Evolutionary conservation across 2,113 vertebrate species (phyloP), one percentile per base, ranked within the genome.

Genomic region (Python bivittatus): DNA sequence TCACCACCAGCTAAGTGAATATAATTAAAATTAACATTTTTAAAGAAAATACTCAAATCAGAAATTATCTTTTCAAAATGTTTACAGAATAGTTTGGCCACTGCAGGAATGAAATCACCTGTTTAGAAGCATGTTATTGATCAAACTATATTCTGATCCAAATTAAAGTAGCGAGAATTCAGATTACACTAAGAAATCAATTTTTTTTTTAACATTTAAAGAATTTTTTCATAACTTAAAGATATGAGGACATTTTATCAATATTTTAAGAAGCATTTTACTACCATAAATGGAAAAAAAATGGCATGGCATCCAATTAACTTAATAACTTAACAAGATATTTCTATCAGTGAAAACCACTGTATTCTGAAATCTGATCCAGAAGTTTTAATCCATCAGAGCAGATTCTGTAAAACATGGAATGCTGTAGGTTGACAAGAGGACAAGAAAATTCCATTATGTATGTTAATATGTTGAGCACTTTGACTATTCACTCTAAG

Each of bases 1-100:
- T 1, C 5, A 88, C 4, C 72, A 7, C 2, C 29, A 48, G 54
- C 22, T 79, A 92, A 15, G 27, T 85, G 57, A 86, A 38, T 12
- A 52, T 87, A 54, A 2, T 27, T 83, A 64, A 57, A 56, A 0
- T 0, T 61, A 0, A 48, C 0, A 0, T 33, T 33, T 4, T 38
- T 56, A 12, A 84, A 83, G 3, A 91, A 1, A 88, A 29, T 29
- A 29, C 86, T 89, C 2, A 48, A 89, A 91, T 89, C 84, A 57
- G 23, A 29, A 27, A 52, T 13, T 2, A 20, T 88, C 8, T 25
- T 72, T 79, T 33, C 87, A 91, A 95, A 92, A 88, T 2, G 13
- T 2, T 91, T 12, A 89, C 0, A 0, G 88, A 88, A 48, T 11
- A 44, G 6, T 48, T 93, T 60, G 56, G 88, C 20, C 33, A 90